Evolutionary conservation across 2,888 invertebrate genomes (phyloP), one percentile per base, ranked within the genome.

Genomic region (Archips xylosteana): DNA sequence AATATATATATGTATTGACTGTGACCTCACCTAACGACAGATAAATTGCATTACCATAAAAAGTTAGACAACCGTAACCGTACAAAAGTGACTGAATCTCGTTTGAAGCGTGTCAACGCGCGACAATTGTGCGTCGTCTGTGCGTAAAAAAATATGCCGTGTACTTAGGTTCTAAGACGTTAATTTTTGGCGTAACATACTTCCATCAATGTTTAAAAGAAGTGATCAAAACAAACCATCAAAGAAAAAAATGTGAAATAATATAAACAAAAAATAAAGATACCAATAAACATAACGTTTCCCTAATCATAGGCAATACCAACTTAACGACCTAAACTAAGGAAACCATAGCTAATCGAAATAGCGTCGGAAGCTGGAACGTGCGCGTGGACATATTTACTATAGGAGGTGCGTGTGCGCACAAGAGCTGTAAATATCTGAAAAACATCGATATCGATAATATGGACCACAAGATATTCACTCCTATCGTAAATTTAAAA

Each of bases 281-380:
- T 77, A 76, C 77, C 74, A 78, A 82, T 78, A 78, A 79, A 77
- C 73, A 80, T 79, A 82, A 78, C 78, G 80, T 84, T 89, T 89
- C 88, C 87, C 84, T 78, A 79, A 87, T 85, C 79, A 82, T 76
- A 77, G 81, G 80, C 82, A 81, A 76, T 78, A 75, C 74, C 78
- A 80, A 79, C 78, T 80, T 77, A 81, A 80, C 75, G 78, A 77
- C 67, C 77, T 74, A 80, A 84, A 86, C 85, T 76, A 81, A 85
- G 87, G 86, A 85, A 87, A 82, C 82, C 83, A 81, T 83, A 85
- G 86, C 89, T 89, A 89, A 89, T 89, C 85, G 85, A 87, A 87
- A 87, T 86, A 86, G 85, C 83, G 85, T 90, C 89, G 93, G 94
- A 92, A 89, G 85, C 88, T 79, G 88, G 87, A 91, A 91, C 87